Evolutionary conservation across 2,888 invertebrate species (phyloP), one percentile per base, ranked within the genome.

Genomic region (Machimus atricapillus): DNA sequence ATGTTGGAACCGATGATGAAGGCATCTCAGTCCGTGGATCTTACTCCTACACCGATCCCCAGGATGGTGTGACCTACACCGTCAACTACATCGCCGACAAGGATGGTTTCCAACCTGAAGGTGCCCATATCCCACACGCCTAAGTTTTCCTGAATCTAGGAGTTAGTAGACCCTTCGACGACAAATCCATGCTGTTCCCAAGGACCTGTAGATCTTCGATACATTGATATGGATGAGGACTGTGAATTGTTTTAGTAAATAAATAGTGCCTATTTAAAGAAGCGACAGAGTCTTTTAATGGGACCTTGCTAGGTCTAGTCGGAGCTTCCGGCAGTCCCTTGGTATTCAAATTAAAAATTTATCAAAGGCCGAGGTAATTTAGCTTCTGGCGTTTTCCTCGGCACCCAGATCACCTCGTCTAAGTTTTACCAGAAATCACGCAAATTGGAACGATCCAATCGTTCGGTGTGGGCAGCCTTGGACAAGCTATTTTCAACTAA

Each of bases 31-130:
- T 94, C 19, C 91, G 90, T 74, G 94, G 94, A 19, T 92, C 93
- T 3, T 94, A 93, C 91, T 91, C 93, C 34, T 94, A 93, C 93
- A 94, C 93, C 31, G 94, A 93, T 16, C 43, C 43, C 43, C 16
- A 14, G 73, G 94, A 95, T 89, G 94, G 94, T 4, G 93, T 93
- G 34, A 92, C 92, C 0, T 95, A 95, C 91, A 93, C 93, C 5
- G 94, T 96, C 87, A 94, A 89, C 89, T 92, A 91, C 87, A 46
- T 91, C 16, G 92, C 92, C 86, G 92, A 92, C 89, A 91, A 91
- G 90, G 92, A 92, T 56, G 92, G 93, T 87, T 92, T 91, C 91
- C 93, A 93, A 90, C 93, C 94, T 7, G 90, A 92, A 90, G 94
- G 93, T 46, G 93, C 92, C 12, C 93, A 94, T 91, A 89, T 94